phyloP scores from a whole-genome alignment of 2,113 vertebrate genomes.

The Potamarius usumacintae region DNA sequence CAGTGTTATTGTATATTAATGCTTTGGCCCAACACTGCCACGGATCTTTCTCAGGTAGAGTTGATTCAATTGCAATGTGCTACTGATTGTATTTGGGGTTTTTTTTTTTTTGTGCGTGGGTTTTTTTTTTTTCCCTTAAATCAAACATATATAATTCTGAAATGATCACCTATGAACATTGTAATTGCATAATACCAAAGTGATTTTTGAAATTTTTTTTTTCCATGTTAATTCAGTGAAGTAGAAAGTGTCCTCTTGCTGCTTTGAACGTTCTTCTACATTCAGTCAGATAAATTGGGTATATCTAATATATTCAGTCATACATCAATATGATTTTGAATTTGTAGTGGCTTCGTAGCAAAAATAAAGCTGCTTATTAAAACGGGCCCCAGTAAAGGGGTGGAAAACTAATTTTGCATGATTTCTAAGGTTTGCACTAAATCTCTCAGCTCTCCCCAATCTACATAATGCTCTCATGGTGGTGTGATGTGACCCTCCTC shows the following conservation, averaged over 20 bases:
- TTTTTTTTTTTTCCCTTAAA: too few relatives aligned
- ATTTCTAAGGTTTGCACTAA: slow-evolving; percentile 62
- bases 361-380: slow-evolving; percentile 29
- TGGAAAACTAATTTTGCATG: slow-evolving; percentile 64
- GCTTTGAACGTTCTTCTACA: slow-evolving; percentile 6
- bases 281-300: slow-evolving; percentile 3
- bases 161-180: background rate
- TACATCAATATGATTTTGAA: background rate
- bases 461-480: slow-evolving; percentile 55
- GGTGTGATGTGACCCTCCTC: slow-evolving; percentile 56
- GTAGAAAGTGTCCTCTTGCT: background rate
- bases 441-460: slow-evolving; percentile 49
- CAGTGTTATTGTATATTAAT: slow-evolving; percentile 28
- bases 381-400: slow-evolving; percentile 46
- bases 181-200: slow-evolving; percentile 24
- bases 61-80: slow-evolving; percentile 48
- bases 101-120: too few relatives aligned
- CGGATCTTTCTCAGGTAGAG: slow-evolving; percentile 53
- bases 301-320: background rate
- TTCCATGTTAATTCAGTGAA: slow-evolving; percentile 16
- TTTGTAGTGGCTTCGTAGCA: slow-evolving; percentile 12
- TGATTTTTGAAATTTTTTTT: background rate
- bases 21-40: slow-evolving; percentile 46
- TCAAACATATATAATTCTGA: too few relatives aligned
- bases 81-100: slow-evolving; percentile 36